Conservation (phyloP, 2,113 vertebrate genomes). For the Ia io region DNA sequence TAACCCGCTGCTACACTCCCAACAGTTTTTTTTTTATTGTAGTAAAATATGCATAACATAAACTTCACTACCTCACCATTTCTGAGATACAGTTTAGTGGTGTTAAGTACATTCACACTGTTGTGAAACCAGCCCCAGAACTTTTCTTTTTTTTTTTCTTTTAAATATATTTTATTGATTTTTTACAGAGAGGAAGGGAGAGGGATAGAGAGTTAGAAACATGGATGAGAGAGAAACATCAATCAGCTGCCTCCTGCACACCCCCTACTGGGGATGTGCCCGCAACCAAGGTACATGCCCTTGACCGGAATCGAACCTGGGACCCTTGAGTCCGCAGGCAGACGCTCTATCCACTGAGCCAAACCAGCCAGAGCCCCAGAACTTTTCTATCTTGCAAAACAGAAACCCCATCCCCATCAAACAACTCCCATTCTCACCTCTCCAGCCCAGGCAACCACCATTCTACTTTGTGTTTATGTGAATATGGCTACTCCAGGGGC, state of each 20-base stretch:
- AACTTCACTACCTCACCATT: not conserved
- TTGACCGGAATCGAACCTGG: no score
- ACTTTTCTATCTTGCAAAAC: not conserved
- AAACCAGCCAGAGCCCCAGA: not conserved
- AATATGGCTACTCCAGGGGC: not conserved
- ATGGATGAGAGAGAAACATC: no score
- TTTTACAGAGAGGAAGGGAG: no score
- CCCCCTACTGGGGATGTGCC: no score
- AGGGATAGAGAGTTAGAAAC: no score
- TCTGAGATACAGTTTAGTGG: not conserved
- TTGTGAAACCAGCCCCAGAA: not conserved
- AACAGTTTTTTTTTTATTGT: not conserved
- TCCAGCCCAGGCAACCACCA: no score
- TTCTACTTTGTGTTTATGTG: not conserved
- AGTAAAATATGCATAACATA: not conserved
- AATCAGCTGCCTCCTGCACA: no score
- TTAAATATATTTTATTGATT: no score
- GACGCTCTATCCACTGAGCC: no score
- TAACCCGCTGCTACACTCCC: not conserved
- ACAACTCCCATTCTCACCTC: not conserved
- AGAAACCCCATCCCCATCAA: not conserved
- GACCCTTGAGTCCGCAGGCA: no score
- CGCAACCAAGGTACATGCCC: no score
- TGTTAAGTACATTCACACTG: not conserved
- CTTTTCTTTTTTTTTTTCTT: no score